Evolutionary conservation across 2,888 invertebrate species (phyloP), one percentile per base, ranked within the genome.

Genomic region (Drosophila cognata): DNA sequence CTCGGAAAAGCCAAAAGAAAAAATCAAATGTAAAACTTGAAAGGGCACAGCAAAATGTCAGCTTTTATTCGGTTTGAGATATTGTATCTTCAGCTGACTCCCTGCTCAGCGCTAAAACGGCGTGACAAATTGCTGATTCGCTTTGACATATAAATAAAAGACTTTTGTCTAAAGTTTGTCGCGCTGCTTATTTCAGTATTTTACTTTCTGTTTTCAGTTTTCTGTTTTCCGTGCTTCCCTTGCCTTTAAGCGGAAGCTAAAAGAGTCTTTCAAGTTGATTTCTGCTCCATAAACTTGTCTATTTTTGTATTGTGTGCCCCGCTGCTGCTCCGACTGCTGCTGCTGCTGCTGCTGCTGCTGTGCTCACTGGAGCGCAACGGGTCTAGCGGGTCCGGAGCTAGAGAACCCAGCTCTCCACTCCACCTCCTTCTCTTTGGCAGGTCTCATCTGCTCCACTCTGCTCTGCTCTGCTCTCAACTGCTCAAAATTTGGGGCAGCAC

Each of bases 231-330:
- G 21, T 52, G 48, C 53, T 31, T 21, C 16, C 46, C 46, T 43
- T 68, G 41, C 77, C 70, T 61, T 74, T 78, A 82, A 74, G 86
- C 85, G 90, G 90, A 89, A 85, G 85, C 85, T 89, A 85, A 89
- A 77, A 83, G 84, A 84, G 61, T 89, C 89, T 85, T 85, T 88
- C 80, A 85, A 90, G 75, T 85, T 85, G 85, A 88, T 89, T 85
- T 85, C 85, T 85, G 90, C 85, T 85, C 90, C 85, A 85, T 85
- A 85, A 85, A 85, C 88, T 85, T 88, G 88, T 85, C 85, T 85
- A 89, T 85, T 85, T 85, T 73, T 62, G 77, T 89, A 67, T 74
- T 82, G 72, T 79, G 64, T 63, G 64, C 66, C 29, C 50, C 28
- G 29, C 50, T 51, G 50, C 51, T n/a, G n/a, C 41, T 41, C 63